Conservation (phyloP, 2,888 invertebrate species). For the Hypomecis atomaria region DNA sequence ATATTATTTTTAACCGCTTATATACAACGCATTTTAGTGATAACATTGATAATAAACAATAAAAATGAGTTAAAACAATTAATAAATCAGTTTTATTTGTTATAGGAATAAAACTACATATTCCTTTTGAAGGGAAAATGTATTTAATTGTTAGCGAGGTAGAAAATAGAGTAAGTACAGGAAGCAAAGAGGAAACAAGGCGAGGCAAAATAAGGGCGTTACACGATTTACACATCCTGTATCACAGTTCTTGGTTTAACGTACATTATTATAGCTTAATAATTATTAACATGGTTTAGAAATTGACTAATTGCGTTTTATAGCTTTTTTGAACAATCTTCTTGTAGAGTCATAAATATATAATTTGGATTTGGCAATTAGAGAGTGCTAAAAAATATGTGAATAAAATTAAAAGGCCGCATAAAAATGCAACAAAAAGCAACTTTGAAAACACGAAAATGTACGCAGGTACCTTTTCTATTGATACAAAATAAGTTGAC, state of each 20-base stretch:
- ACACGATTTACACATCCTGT: constrained; percentile 55
- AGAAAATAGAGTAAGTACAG: constrained; percentile 49
- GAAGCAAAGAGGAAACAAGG: constrained; percentile 53
- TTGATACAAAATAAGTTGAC: neutral
- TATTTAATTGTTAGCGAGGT: constrained; percentile 20
- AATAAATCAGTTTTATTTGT: neutral
- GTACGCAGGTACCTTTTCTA: no score
- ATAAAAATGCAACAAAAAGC: no score
- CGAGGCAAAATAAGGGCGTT: constrained; percentile 50
- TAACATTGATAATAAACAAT: constrained; percentile 3
- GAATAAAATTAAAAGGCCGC: no score
- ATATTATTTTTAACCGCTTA: constrained; percentile 4
- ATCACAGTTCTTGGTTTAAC: constrained; percentile 26
- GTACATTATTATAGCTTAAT: neutral
- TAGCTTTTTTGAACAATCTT: no score
- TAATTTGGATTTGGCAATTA: no score
- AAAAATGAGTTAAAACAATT: neutral
- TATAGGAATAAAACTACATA: neutral
- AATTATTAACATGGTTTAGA: neutral
- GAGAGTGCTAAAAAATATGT: no score
- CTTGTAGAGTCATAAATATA: no score
- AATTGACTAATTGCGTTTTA: neutral
- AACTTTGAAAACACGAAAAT: no score
- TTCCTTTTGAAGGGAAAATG: neutral
- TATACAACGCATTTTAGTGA: constrained; percentile 4